Evolutionary conservation across 2,888 invertebrate genomes (phyloP), one percentile per base, ranked within the genome.

Genomic region (Homarus gammarus): DNA sequence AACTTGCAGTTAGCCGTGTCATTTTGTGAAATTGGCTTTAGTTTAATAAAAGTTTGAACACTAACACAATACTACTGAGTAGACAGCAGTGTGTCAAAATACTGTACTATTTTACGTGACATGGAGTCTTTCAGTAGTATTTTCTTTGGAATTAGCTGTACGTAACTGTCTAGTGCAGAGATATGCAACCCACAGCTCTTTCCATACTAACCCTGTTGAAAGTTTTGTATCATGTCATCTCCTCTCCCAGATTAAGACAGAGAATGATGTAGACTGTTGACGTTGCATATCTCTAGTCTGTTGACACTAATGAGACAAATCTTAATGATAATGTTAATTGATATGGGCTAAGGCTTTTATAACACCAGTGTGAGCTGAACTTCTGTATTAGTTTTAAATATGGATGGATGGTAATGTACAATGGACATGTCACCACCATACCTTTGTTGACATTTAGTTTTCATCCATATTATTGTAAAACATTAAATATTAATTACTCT

Each of bases 291-390:
- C 78, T 31, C 64, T 78, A 70, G 68, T 78, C 78, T 49, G 31
- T 27, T 44, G 78, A 49, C 70, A 68, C 36, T 70, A 61, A 31
- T n/a, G 31, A 22, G 33, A 70, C 31, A 75, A 56, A 64, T 64
- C 6, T 75, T 44, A 51, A 40, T 75, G 40, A 31, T 79, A 56
- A 56, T 56, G 5, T 22, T 79, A 83, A 70, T 31, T 79, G 44
- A 64, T 70, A 70, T 72, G 56, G 70, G 56, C 36, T 22, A 36
- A 49, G 38, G 38, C 79, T 72, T n/a, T 68, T 27, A 44, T 70
- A 70, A 36, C 22, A 72, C n/a, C 22, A 72, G 86, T 72, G 72
- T 79, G 79, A 79, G 72, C 72, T 79, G 72, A 79, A 79, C 78
- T 86, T 86, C 78, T 38, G n/a, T 38, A 22, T 22, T 22, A 56